Evolutionary conservation across 2,797 vertebrate species (phyloP).

Genomic region (Mormyrops attenuatus): DNA sequence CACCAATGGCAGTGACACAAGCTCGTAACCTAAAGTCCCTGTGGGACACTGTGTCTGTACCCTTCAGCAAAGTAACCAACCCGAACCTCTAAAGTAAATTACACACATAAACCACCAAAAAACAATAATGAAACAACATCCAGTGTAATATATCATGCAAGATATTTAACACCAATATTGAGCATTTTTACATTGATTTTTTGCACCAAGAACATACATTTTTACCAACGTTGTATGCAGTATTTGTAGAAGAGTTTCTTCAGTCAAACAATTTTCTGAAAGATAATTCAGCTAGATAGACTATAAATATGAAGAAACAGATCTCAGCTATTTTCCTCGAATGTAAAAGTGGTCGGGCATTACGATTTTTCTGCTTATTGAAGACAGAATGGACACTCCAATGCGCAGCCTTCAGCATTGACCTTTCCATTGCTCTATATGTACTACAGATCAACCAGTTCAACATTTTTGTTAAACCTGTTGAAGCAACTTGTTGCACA

Average conservation of each 20-base stretch:
- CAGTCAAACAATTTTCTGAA: not conserved
- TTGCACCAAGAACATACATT: not conserved
- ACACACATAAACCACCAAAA: not conserved
- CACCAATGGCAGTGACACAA: not conserved
- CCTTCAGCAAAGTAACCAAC: not conserved
- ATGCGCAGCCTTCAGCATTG: not conserved
- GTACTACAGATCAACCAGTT: not conserved
- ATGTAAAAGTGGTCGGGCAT: not conserved
- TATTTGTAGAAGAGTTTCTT: not conserved
- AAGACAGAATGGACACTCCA: not conserved
- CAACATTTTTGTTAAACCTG: not conserved
- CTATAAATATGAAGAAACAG: not conserved
- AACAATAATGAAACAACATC: slow-evolving; percentile 8
- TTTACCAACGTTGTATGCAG: not conserved
- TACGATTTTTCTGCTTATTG: not conserved
- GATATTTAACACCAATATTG: not conserved
- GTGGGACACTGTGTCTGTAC: not conserved
- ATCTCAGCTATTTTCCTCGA: not conserved
- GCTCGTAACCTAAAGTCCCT: not conserved
- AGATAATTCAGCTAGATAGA: not conserved
- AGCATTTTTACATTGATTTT: not conserved
- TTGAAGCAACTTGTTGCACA: slow-evolving; percentile 1
- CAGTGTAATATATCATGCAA: slow-evolving; percentile 1
- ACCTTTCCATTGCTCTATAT: not conserved
- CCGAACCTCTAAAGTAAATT: not conserved